phyloP scores from a whole-genome alignment of 2,888 invertebrate species.

The Drosophila lacicola region DNA sequence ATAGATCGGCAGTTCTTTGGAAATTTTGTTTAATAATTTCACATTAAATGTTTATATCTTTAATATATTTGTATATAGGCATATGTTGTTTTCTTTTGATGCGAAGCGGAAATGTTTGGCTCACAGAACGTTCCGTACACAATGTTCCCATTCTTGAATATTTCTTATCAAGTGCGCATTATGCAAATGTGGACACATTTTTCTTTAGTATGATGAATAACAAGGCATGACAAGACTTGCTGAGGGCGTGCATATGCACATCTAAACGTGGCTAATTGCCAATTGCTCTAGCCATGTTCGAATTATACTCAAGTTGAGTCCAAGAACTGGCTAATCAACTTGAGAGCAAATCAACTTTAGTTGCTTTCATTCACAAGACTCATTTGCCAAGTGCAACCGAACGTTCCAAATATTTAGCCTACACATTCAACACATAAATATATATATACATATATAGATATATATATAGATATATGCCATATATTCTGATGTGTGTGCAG shows the following conservation, averaged over 20 bases:
- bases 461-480: constrained; percentile 2
- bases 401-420: constrained; percentile 34
- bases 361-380: constrained; percentile 15
- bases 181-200: background rate
- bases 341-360: constrained; percentile 1
- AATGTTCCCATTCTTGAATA: background rate
- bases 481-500: constrained; percentile 28
- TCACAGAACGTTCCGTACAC: background rate
- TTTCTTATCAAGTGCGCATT: background rate
- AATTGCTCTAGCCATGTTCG: too few species aligned
- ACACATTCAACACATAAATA: constrained; percentile 5
- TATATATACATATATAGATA: background rate
- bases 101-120: background rate
- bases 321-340: constrained; percentile 1
- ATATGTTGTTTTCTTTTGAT: background rate
- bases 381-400: constrained; percentile 24
- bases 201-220: background rate
- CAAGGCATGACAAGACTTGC: too few species aligned
- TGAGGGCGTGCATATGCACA: too few species aligned
- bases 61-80: too few species aligned
- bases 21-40: constrained; percentile 13
- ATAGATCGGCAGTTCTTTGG: background rate
- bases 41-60: background rate
- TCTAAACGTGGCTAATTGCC: too few species aligned
- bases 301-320: background rate